Evolutionary conservation across 2,113 vertebrate genomes (phyloP).

Genomic region (Mungos mungo): DNA sequence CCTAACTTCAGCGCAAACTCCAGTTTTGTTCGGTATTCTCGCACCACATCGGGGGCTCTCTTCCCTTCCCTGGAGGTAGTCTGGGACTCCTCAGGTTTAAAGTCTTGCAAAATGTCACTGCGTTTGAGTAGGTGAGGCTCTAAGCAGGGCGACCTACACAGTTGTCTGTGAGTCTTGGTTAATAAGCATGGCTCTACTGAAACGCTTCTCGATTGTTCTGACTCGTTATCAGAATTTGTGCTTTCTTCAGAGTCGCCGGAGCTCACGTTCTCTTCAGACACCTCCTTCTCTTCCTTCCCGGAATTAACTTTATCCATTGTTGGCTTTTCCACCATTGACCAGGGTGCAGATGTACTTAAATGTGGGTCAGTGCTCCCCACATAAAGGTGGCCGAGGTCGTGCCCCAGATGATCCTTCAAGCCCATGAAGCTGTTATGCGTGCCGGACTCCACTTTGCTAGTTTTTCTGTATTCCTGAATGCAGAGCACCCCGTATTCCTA

Average conservation of each 20-base stretch:
- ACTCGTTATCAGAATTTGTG: conserved; percentile 88
- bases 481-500: conserved; percentile 88
- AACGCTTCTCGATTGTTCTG: conserved; percentile 80
- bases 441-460: conserved; percentile 90
- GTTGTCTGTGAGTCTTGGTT: conserved; percentile 89
- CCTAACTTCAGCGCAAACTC: conserved; percentile 98
- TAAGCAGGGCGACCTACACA: conserved; percentile 92
- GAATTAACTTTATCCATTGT: conserved; percentile 89
- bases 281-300: conserved; percentile 85
- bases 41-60: conserved; percentile 84
- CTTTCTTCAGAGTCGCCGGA: conserved; percentile 89
- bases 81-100: conserved; percentile 85
- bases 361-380: conserved; percentile 90
- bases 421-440: conserved; percentile 95
- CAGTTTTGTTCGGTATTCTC: conserved; percentile 96
- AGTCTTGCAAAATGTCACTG: conserved; percentile 87
- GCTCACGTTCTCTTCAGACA: conserved; percentile 82
- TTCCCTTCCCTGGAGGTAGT: conserved; percentile 83
- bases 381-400: conserved; percentile 92
- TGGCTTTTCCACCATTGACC: conserved; percentile 86
- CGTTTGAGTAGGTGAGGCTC: conserved; percentile 90
- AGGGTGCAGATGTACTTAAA: conserved; percentile 88
- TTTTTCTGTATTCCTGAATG: conserved; percentile 87
- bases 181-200: conserved; percentile 81
- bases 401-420: conserved; percentile 96